phyloP scores from a whole-genome alignment of 2,888 invertebrate genomes.

The Tortrix viridana region DNA sequence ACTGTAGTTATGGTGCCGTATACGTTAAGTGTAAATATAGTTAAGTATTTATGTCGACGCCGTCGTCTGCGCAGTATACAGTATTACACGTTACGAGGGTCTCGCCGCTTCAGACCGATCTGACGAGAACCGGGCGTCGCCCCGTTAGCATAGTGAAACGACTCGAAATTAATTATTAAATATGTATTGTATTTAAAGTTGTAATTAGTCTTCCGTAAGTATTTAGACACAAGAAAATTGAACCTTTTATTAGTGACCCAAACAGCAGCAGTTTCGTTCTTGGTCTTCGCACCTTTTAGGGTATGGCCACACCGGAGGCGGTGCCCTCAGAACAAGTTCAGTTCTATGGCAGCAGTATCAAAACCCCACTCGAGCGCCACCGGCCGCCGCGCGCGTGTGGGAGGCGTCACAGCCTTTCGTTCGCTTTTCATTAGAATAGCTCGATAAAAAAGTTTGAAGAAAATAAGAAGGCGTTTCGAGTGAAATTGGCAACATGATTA shows the following conservation, averaged over 20 bases:
- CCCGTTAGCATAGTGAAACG: conserved; percentile 14
- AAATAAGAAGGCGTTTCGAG: too few relatives aligned
- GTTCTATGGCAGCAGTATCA: too few relatives aligned
- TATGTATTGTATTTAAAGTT: conserved; percentile 2
- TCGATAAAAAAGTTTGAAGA: too few relatives aligned
- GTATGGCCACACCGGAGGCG: too few relatives aligned
- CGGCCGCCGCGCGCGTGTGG: too few relatives aligned
- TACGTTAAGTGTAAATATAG: conserved; percentile 58
- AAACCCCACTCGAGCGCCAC: too few relatives aligned
- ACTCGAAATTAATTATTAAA: conserved; percentile 4
- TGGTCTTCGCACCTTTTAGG: too few relatives aligned
- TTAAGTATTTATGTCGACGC: conserved; percentile 58
- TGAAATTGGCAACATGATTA: too few relatives aligned
- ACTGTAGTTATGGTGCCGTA: conserved; percentile 47
- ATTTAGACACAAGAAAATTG: not conserved
- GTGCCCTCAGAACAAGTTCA: too few relatives aligned
- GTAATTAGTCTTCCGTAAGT: not conserved
- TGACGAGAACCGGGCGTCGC: conserved; percentile 6
- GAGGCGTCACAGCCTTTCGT: too few relatives aligned
- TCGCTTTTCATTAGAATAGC: too few relatives aligned
- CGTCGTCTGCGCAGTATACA: conserved; percentile 27
- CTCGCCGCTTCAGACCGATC: not conserved
- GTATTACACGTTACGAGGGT: conserved; percentile 27
- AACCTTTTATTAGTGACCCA: not conserved
- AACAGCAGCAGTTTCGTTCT: not conserved